Evolutionary conservation across 2,797 vertebrate genomes (phyloP), one percentile per base, ranked within the genome.

Genomic region (Thunnus albacares): DNA sequence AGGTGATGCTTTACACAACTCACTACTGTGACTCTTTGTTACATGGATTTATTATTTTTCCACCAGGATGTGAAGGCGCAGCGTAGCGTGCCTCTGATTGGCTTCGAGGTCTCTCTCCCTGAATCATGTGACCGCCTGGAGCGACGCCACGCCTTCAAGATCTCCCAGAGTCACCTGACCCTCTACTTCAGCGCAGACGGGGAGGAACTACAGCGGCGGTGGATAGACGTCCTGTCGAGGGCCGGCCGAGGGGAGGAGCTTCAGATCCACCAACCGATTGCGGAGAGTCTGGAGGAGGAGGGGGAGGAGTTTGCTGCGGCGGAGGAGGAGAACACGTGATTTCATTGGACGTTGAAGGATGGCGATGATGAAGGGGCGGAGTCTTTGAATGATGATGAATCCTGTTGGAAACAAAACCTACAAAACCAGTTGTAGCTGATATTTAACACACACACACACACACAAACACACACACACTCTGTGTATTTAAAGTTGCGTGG

Each of bases 101-200:
- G 97, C 71, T 98, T 97, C 0, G 96, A 97, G 69, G 96, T 97
- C 62, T 96, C 94, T n/a, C 94, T 96, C 1, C 96, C 96, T 0
- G 97, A 97, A 81, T 95, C 96, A 62, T 94, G 96, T 66, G 97
- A 97, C 86, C 96, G 96, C 17, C 94, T 97, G 67, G 97, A 98
- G 84, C 93, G 97, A 41, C 95, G 97, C 66, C 92, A 96, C 1
- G 95, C 96, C 82, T 98, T 98, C 92, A 97, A 97, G 92, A 98
- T 98, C 84, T 96, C 95, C 86, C 97, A 98, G 94, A 97, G 97
- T 91, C 97, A 97, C 90, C 94, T 98, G 88, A 97, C 96, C 53
- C 96, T 97, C 81, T 97, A 95, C 93, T 98, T 98, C 94, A 97
- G 97, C 22, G 97, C 97, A 0, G 97, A 98, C 18, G 96, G 95